Base-by-base conservation (phyloP, 1,140 invertebrate genomes). In the Drosophila neocordata region DNA sequence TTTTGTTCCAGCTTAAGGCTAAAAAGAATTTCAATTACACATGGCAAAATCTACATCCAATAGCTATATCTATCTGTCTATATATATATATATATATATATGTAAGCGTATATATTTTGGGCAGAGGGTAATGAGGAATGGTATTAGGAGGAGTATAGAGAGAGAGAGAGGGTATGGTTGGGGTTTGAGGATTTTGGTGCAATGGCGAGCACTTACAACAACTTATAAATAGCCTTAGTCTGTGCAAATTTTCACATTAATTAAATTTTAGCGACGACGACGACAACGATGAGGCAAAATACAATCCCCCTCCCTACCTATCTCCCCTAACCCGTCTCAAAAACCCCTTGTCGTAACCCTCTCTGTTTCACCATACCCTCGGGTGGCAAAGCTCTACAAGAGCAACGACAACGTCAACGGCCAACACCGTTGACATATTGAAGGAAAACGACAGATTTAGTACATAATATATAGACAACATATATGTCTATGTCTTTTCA, bases 211-310 rank as follows among this genome's bases (percentile, higher is more conserved):
- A 87, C 82, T 89, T 84, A 89, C 80, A 89, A 72, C 82, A 87
- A 81, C 67, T 89, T 89, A 89, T 89, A 89, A 89, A 89, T 89
- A 89, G 85, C 78, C 78, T 55, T 69, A 85, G 85, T 89, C 85
- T 89, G 81, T 89, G 85, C 85, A 89, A 89, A 89, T 89, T 89
- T 89, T 89, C 85, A 89, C 85, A 89, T 89, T 89, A 89, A 89
- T 89, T 87, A 88, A 87, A 87, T 88, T 87, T 87, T 74, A 82
- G 82, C 74, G 57, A 78, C 83, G 66, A 70, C 66, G 64, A 79
- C 77, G 64, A 71, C 67, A 78, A 74, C 70, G 67, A 52, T 48
- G 59, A 57, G 55, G 63, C 56, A 35, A 48, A 68, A 37, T 44
- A 61, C 73, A 73, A 65, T 52, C 13, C 27, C 51, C 20, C 11